A percentile compares a stretch with the other conserved stretches of the same genome.
Evolutionary conservation across 2,797 vertebrate genomes (phyloP).

Genomic region (Dallia pectoralis): DNA sequence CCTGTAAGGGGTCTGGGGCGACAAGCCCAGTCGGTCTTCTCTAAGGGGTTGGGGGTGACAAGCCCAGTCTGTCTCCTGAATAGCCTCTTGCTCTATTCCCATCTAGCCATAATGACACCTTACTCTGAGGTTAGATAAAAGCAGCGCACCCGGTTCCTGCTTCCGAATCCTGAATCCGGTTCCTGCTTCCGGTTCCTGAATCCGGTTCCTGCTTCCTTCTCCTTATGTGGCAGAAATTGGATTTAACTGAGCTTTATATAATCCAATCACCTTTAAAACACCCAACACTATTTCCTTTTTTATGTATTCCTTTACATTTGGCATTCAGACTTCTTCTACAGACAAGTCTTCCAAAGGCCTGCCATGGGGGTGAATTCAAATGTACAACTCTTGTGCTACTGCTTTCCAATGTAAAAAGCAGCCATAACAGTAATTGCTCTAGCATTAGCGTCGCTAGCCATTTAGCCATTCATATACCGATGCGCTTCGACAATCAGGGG

Average conservation of each 20-base stretch:
- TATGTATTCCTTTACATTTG: not conserved
- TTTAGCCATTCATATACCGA: not conserved
- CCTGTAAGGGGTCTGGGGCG: not conserved
- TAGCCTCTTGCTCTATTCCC: not conserved
- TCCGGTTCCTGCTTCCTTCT: not conserved
- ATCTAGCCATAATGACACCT: not conserved
- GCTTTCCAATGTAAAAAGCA: not conserved
- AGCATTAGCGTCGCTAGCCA: not conserved
- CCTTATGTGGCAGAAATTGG: not conserved
- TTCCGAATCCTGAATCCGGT: too few relatives aligned
- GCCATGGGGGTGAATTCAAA: not conserved
- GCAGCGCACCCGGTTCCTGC: not conserved
- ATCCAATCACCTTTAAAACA: conserved; percentile 2
- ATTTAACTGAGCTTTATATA: conserved; percentile 5
- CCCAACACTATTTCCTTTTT: not conserved
- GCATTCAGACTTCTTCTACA: not conserved
- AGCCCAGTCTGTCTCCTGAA: not conserved
- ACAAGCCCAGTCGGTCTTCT: not conserved
- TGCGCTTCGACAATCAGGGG: not conserved
- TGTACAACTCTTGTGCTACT: not conserved
- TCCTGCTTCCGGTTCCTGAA: too few relatives aligned
- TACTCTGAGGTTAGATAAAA: not conserved
- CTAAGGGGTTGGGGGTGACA: too few relatives aligned
- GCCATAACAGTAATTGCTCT: not conserved
- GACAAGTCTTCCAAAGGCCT: not conserved